Evolutionary conservation across 92 coral and sea anemone genomes (phyloP).

Genomic region (Muricea muricata): DNA sequence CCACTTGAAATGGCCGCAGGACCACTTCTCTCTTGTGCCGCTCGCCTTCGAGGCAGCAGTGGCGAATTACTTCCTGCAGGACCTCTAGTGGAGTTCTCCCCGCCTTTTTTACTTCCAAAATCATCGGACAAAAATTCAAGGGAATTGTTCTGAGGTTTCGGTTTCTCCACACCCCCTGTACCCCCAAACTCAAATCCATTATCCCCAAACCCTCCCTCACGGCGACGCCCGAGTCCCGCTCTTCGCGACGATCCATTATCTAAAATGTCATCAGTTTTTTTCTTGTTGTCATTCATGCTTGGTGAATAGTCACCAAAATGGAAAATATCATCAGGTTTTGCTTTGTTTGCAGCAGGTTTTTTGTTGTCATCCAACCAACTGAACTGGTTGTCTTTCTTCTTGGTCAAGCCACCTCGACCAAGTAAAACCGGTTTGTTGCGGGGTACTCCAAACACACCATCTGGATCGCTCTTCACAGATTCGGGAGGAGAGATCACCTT

Average conservation of each 20-base stretch:
- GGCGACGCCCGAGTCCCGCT: constrained; percentile 54
- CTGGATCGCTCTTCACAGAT: constrained; percentile 40
- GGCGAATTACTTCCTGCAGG: constrained; percentile 69
- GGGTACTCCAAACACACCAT: constrained; percentile 17
- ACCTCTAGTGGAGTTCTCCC: constrained; percentile 82
- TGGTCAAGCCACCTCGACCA: constrained; percentile 28
- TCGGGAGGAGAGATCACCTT: background rate
- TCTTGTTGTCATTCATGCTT: constrained; percentile 41
- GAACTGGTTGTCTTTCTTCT: constrained; percentile 2
- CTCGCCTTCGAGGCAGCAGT: constrained; percentile 56
- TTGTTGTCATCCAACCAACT: constrained; percentile 60
- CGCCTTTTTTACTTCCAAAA: constrained; percentile 31
- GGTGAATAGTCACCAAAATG: constrained; percentile 87
- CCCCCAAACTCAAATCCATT: constrained; percentile 73
- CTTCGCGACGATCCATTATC: constrained; percentile 46
- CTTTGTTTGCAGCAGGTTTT: constrained; percentile 59
- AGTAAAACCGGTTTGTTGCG: constrained; percentile 10
- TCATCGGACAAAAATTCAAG: constrained; percentile 26
- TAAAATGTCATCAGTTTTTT: constrained; percentile 49
- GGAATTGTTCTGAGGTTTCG: constrained; percentile 47
- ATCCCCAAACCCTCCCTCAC: constrained; percentile 66
- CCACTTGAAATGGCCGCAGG: constrained; percentile 75
- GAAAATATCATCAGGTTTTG: constrained; percentile 66
- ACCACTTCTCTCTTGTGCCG: constrained; percentile 64
- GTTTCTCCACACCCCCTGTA: constrained; percentile 53